phyloP scores from a whole-genome alignment of 2,888 invertebrate species.

The Andrena chrysosceles region DNA sequence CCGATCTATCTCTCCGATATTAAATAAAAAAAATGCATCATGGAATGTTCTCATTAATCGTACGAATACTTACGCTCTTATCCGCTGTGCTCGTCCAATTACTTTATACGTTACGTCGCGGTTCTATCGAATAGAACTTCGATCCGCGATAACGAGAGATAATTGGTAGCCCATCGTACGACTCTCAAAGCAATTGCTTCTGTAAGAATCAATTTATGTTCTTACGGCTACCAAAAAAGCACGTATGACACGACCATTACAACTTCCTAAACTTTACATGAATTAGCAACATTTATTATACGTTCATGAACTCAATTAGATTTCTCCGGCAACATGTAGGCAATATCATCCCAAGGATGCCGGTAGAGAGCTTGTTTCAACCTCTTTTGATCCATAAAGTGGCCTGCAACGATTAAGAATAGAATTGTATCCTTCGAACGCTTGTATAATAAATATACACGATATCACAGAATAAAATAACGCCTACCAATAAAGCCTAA shows the following conservation, averaged over 20 bases:
- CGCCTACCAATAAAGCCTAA: constrained; percentile 97
- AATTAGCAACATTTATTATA: constrained; percentile 66
- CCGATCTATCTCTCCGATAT: not conserved
- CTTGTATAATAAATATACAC: not conserved
- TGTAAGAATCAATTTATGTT: constrained; percentile 30
- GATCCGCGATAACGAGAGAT: constrained; percentile 24
- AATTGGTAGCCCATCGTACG: constrained; percentile 7
- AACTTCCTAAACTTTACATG: constrained; percentile 46
- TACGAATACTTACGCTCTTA: constrained; percentile 9
- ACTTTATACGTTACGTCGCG: constrained; percentile 10
- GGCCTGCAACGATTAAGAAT: constrained; percentile 86
- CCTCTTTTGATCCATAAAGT: constrained; percentile 99
- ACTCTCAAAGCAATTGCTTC: constrained; percentile 15
- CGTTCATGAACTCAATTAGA: constrained; percentile 84
- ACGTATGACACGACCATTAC: too few species aligned
- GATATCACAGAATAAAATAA: not conserved
- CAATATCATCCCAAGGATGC: constrained; percentile 99
- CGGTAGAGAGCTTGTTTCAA: constrained; percentile 99
- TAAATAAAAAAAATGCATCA: constrained; percentile 41
- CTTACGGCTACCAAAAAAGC: constrained; percentile 23
- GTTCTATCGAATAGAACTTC: constrained; percentile 42
- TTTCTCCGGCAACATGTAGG: constrained; percentile 93
- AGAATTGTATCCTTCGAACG: too few species aligned
- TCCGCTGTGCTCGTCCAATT: constrained; percentile 13
- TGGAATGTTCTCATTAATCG: constrained; percentile 53